Evolutionary conservation across 2,888 invertebrate genomes (phyloP).

Genomic region (Machimus atricapillus): DNA sequence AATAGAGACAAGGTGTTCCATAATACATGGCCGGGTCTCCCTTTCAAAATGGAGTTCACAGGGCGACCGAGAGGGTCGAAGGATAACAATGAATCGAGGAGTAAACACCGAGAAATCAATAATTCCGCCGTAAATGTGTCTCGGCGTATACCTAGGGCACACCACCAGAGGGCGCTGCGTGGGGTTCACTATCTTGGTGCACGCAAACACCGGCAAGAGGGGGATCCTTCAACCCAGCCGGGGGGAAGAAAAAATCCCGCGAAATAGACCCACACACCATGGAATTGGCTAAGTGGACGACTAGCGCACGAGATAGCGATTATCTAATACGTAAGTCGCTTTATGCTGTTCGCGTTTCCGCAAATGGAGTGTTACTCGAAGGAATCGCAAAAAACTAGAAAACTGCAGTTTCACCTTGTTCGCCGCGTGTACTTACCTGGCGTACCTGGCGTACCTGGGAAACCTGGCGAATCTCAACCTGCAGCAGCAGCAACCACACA

Average conservation of each 20-base stretch:
- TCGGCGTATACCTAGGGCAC: background rate
- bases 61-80: background rate
- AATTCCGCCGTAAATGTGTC: background rate
- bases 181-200: background rate
- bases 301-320: background rate
- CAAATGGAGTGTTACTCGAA: background rate
- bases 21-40: background rate
- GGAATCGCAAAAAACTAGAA: slow-evolving; percentile 3
- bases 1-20: background rate
- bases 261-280: background rate
- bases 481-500: background rate
- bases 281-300: background rate
- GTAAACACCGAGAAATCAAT: background rate
- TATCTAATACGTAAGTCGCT: slow-evolving; percentile 20
- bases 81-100: background rate
- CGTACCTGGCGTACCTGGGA: background rate
- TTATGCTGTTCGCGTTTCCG: background rate
- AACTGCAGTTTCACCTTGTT: background rate
- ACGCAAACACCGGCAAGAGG: background rate
- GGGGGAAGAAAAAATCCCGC: background rate
- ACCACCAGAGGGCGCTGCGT: background rate
- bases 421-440: background rate
- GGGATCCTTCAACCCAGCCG: background rate
- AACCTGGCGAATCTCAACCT: background rate
- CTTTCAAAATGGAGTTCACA: background rate